A percentile compares a stretch with the other conserved stretches of the same genome.
Conservation (phyloP, 1,140 invertebrate genomes). For the Ericerus pela region DNA sequence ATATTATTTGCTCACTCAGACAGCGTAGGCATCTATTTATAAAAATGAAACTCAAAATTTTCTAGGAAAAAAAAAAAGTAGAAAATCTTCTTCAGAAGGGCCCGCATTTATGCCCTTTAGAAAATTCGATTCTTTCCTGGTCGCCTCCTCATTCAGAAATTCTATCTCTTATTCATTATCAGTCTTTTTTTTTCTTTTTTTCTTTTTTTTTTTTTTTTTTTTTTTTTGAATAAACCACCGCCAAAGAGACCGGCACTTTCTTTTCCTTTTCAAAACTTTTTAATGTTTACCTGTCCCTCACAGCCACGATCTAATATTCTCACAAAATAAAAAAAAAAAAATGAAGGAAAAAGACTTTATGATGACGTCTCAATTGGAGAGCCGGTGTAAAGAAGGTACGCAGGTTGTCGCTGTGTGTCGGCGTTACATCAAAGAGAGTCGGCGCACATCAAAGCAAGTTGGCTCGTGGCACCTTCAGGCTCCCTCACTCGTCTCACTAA, state of each 20-base stretch:
- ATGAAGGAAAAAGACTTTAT: constrained; percentile 8
- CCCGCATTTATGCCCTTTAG: no score
- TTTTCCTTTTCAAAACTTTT: constrained; percentile 11
- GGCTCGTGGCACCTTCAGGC: constrained; percentile 8
- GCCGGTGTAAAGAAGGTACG: background rate
- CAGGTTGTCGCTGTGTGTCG: constrained; percentile 7
- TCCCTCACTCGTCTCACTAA: constrained; percentile 5
- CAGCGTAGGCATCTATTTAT: no score
- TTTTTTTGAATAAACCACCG: background rate
- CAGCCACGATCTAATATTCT: constrained; percentile 9
- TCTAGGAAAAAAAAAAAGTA: no score
- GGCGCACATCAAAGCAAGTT: constrained; percentile 8
- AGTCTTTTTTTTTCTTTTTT: no score
- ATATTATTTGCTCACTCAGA: no score
- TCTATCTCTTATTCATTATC: no score
- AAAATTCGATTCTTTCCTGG: no score
- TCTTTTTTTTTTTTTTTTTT: no score
- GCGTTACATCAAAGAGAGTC: background rate
- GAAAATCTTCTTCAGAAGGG: no score
- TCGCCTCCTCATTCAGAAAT: no score
- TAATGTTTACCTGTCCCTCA: constrained; percentile 11
- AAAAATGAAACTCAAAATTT: no score
- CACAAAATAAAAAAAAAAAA: constrained; percentile 8
- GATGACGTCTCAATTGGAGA: constrained; percentile 7
- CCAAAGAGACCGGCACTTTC: constrained; percentile 11